These are phyloP conservation scores for Tetramorium alpestre DNA, from an alignment of 1,140 invertebrate species.

Conservation along the genomic window DNA sequence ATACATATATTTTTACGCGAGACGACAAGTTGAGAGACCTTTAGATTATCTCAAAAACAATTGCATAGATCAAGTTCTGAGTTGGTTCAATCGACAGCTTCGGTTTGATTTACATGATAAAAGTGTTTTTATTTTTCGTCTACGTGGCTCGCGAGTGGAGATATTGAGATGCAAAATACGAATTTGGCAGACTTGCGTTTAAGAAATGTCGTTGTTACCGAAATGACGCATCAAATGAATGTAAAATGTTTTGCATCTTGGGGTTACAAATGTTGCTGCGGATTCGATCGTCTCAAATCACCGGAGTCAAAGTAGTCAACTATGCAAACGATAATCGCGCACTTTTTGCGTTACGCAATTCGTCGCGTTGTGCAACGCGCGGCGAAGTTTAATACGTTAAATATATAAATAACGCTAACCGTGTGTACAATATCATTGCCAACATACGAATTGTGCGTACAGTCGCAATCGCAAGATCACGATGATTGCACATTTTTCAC, in stretches of 20 bases:
- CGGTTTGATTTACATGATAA: too few relatives aligned
- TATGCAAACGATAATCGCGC: not conserved
- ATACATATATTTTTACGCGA: too few relatives aligned
- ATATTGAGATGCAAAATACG: too few relatives aligned
- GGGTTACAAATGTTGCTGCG: too few relatives aligned
- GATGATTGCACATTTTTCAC: not conserved
- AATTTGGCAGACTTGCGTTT: too few relatives aligned
- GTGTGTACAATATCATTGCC: constrained; percentile 34
- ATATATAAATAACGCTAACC: constrained; percentile 52
- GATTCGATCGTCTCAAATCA: not conserved
- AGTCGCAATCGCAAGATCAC: not conserved
- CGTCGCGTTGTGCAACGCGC: not conserved
- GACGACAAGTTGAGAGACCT: too few relatives aligned
- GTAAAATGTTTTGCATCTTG: not conserved
- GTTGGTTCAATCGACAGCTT: too few relatives aligned
- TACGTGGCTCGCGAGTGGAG: too few relatives aligned
- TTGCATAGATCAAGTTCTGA: too few relatives aligned
- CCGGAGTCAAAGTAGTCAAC: not conserved
- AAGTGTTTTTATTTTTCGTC: too few relatives aligned
- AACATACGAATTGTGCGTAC: constrained; percentile 2
- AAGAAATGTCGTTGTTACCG: too few relatives aligned
- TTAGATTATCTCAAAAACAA: too few relatives aligned
- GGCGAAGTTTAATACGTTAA: constrained; percentile 37
- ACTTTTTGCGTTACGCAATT: constrained; percentile 31
- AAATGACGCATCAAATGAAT: not conserved